Base-by-base conservation (phyloP, 2,113 vertebrate species). In the Saguinus imperator region DNA sequence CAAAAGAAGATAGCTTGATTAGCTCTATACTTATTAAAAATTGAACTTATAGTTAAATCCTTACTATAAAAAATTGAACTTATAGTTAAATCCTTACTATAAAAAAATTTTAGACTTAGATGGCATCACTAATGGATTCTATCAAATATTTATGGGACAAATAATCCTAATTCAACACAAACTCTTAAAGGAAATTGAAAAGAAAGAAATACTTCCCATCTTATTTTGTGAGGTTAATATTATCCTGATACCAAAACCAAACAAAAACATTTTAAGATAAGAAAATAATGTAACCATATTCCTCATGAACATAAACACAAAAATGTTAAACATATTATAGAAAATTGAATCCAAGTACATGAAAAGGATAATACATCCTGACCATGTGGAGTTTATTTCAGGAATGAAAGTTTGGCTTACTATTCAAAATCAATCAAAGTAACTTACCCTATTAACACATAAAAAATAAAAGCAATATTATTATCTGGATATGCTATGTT, bases 1-100 rank as follows among this genome's bases (percentile, higher is more conserved):
- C 68, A 82, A 40, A 37, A 57, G 86, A 72, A 48, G 20, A 66
- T 37, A 86, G 37, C 13, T 48, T 55, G 23, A 48, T 94, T 73
- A 48, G 14, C 48, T 45, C 16, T 75, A 55, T 27, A 57, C 45
- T 25, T 86, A 81, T 48, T 66, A 7, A 37, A 83, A 86, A 81
- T 70, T 86, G 32, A 90, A 66, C 80, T 90, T 90, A 52, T 73
- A 73, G 8, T 90, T 90, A 79, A 84, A 83, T 66, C n/a, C n/a
- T 79, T 79, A 18, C 20, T 20, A 64, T 72, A 40, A 86, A 94
- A 72, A 58, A 64, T 55, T 75, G n/a, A n/a, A n/a, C n/a, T n/a
- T n/a, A n/a, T n/a, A n/a, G n/a, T n/a, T n/a, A n/a, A n/a, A 83
- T 66, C n/a, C n/a, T 79, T 79, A 18, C 20, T 20, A 64, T 72